Base-by-base conservation (phyloP, 2,113 vertebrate species). In the Plecotus auritus region DNA sequence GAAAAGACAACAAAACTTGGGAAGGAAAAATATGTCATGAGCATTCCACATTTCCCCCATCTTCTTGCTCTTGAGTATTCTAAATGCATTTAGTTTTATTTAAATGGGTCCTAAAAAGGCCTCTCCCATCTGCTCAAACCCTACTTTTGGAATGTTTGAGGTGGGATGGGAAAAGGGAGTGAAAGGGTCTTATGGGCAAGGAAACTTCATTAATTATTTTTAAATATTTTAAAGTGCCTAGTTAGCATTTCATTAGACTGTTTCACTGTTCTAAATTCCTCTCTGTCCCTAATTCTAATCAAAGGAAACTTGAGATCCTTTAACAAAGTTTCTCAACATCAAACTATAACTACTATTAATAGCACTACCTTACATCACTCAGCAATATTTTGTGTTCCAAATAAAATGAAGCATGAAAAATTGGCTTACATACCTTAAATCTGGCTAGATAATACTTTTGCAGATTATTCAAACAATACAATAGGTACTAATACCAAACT, bases 11-110 rank as follows among this genome's bases (percentile, higher is more conserved):
- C 9, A 92, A 85, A 83, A 40, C 9, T 20, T 26, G 23, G 59
- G 42, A 85, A 81, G 32, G 17, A 72, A n/a, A 28, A 72, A 28
- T 16, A 9, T 49, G 11, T 13, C 54, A 69, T 1, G 5, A 67
- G 73, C 28, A 45, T 32, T 3, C 37, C 28, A 20, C 12, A 11
- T 67, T 32, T 91, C 23, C 9, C 72, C 30, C 16, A 40, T 59
- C 42, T 18, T 56, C 16, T 9, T 77, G 18, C 22, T 85, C 13
- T 77, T 84, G 26, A n/a, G 32, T 51, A 10, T 84, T 83, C 61
- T 61, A 76, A 93, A 81, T n/a, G 37, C 30, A 66, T 91, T 81
- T 93, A 37, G 22, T 80, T 91, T 83, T 77, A 83, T 77, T 70
- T 83, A 42, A 64, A 35, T 59, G 42, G 66, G 14, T 9, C 47